Evolutionary conservation across 2,797 vertebrate species (phyloP).

Genomic region (Lacerta viridis): DNA sequence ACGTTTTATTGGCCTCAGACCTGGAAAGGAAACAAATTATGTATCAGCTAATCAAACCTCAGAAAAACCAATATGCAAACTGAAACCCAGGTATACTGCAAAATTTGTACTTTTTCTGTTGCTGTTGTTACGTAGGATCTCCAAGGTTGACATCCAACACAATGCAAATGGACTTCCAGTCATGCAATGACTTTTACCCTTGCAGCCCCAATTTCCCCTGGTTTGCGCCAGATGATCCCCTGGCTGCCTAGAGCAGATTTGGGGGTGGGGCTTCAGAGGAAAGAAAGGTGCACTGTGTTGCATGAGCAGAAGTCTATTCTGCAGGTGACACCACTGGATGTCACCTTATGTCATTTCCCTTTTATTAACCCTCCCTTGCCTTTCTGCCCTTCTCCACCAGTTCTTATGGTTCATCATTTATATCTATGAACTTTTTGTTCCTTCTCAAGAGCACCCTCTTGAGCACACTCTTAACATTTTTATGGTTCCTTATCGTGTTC

Average conservation of each 20-base stretch:
- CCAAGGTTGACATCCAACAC: background rate
- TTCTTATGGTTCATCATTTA: constrained; percentile 67
- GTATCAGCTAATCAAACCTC: background rate
- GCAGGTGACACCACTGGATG: background rate
- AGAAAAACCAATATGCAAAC: background rate
- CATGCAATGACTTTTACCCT: no score
- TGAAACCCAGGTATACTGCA: no score
- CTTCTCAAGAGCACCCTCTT: constrained; percentile 53
- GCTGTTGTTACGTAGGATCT: background rate
- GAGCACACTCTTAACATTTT: constrained; percentile 62
- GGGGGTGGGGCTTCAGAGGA: background rate
- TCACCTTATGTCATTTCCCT: constrained; percentile 27
- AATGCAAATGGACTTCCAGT: no score
- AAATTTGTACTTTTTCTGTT: background rate
- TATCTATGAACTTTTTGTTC: constrained; percentile 64
- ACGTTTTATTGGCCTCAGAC: background rate
- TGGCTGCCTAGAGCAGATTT: background rate
- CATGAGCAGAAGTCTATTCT: background rate
- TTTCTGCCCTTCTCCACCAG: constrained; percentile 57
- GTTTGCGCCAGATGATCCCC: background rate
- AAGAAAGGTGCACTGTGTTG: background rate
- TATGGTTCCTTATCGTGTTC: constrained; percentile 51
- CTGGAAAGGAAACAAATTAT: background rate
- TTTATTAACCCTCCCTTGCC: constrained; percentile 55
- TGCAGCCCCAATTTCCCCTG: background rate